These are phyloP conservation scores for Bellardia bayeri DNA, from an alignment of 2,888 invertebrate species.

Conservation along the genomic window DNA sequence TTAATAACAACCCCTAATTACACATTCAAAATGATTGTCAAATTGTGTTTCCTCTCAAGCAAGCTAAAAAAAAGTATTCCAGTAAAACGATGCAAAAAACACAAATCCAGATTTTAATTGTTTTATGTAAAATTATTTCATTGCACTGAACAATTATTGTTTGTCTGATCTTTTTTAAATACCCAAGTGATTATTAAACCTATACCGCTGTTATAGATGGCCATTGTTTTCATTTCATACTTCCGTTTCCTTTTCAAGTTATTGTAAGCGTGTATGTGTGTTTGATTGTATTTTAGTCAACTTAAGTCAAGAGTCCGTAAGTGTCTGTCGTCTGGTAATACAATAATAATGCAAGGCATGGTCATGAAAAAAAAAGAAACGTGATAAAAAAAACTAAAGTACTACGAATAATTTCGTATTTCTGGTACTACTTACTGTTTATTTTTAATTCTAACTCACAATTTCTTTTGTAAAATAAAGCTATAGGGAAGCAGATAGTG, in stretches of 20 bases:
- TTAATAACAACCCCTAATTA: not conserved
- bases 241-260: slow-evolving; percentile 65
- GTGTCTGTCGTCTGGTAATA: not conserved
- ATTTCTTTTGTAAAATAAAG: too few species aligned
- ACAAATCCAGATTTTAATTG: not conserved
- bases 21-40: not conserved
- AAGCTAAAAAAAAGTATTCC: not conserved
- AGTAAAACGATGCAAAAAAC: too few species aligned
- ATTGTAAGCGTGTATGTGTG: slow-evolving; percentile 22
- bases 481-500: too few species aligned
- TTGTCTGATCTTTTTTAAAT: slow-evolving; percentile 13
- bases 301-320: too few species aligned
- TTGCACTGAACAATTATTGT: slow-evolving; percentile 11
- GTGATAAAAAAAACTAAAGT: not conserved
- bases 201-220: slow-evolving; percentile 38
- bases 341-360: not conserved
- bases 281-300: not conserved
- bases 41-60: not conserved
- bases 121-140: slow-evolving; percentile 26
- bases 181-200: slow-evolving; percentile 50
- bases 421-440: too few species aligned
- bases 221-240: slow-evolving; percentile 57
- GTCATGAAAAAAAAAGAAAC: too few species aligned
- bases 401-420: not conserved
- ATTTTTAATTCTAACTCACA: not conserved